These are phyloP conservation scores for Dione vanillae DNA, from an alignment of 2,888 invertebrate genomes.

Conservation along the genomic window DNA sequence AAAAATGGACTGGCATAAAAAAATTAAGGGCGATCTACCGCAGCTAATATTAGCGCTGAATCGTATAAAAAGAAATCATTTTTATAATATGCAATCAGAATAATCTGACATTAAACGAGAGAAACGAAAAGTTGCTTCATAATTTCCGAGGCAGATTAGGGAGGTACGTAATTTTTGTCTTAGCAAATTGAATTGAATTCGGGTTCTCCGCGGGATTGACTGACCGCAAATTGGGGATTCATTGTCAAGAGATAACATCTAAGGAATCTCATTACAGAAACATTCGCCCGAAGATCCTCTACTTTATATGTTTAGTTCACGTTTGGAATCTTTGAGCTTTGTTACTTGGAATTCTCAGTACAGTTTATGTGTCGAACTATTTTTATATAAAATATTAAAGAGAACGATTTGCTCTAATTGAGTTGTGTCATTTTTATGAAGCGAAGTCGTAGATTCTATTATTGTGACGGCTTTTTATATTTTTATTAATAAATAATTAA, in stretches of 20 bases:
- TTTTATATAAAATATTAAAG: slow-evolving; percentile 36
- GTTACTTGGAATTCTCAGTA: slow-evolving; percentile 53
- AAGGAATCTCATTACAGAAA: slow-evolving; percentile 80
- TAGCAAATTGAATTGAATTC: slow-evolving; percentile 75
- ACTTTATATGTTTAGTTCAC: slow-evolving; percentile 68
- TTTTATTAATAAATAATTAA: too few species aligned
- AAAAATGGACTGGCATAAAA: background rate
- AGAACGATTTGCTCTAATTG: background rate
- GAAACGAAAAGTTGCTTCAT: slow-evolving; percentile 47
- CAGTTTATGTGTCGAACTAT: slow-evolving; percentile 37
- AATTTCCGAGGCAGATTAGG: slow-evolving; percentile 58
- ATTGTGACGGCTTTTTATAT: too few species aligned
- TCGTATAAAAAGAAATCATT: slow-evolving; percentile 42
- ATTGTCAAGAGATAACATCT: slow-evolving; percentile 80
- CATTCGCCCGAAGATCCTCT: slow-evolving; percentile 61
- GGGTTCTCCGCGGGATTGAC: slow-evolving; percentile 62
- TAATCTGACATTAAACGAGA: slow-evolving; percentile 35
- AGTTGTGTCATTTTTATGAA: background rate
- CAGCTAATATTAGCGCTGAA: slow-evolving; percentile 33
- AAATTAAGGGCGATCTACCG: slow-evolving; percentile 3
- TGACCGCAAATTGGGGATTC: slow-evolving; percentile 82
- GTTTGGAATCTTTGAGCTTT: slow-evolving; percentile 65
- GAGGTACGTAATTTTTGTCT: slow-evolving; percentile 73
- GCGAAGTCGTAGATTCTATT: too few species aligned
- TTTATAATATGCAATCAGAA: slow-evolving; percentile 41